Evolutionary conservation across 2,113 vertebrate species (phyloP).

Genomic region (Colius striatus): DNA sequence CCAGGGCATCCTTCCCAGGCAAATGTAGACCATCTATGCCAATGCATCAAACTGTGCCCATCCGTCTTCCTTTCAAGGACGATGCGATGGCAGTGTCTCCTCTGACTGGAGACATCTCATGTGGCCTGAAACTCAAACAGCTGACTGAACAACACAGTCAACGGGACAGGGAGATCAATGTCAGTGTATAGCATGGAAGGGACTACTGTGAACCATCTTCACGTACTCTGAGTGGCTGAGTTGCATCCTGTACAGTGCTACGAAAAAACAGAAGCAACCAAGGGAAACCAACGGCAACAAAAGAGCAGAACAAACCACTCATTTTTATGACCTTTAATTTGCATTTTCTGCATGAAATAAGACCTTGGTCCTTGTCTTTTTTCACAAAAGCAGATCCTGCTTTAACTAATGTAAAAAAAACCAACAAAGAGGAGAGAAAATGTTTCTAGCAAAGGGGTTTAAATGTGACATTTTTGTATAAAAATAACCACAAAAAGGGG

Average conservation of each 20-base stretch:
- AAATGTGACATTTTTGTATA: slow-evolving; percentile 70
- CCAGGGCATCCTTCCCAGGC: not conserved
- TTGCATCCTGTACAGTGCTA: slow-evolving; percentile 49
- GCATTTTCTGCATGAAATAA: slow-evolving; percentile 73
- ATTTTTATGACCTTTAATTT: slow-evolving; percentile 66
- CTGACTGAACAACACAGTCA: not conserved
- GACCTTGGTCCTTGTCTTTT: slow-evolving; percentile 67
- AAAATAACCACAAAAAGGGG: not conserved
- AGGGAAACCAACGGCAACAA: not conserved
- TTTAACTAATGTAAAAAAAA: slow-evolving; percentile 59
- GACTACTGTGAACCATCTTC: slow-evolving; percentile 47
- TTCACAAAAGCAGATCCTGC: slow-evolving; percentile 67
- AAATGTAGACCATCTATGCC: not conserved
- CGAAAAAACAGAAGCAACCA: not conserved
- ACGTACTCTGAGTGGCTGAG: slow-evolving; percentile 14
- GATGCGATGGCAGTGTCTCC: not conserved
- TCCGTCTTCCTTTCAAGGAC: not conserved
- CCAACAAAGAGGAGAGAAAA: slow-evolving; percentile 39
- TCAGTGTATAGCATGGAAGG: not conserved
- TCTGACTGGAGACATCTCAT: not conserved
- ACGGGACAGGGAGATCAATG: slow-evolving; percentile 12
- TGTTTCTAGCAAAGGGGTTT: slow-evolving; percentile 72
- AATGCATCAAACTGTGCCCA: not conserved
- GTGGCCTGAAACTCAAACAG: slow-evolving; percentile 18
- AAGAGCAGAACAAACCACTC: not conserved